Base-by-base conservation (phyloP, 2,888 invertebrate species). In the Craniophora ligustri region DNA sequence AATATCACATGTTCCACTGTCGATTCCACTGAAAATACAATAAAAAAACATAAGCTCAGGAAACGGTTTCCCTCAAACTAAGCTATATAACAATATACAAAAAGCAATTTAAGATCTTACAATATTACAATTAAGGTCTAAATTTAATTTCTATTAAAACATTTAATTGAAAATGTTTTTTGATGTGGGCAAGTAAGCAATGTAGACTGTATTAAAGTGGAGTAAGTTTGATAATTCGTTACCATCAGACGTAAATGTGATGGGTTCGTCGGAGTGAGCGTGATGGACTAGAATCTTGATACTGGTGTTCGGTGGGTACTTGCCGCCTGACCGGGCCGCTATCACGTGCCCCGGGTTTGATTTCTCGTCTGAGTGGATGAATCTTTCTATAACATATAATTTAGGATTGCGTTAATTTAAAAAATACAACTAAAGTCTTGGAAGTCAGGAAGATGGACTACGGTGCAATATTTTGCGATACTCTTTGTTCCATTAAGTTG, bases 221-320 rank as follows among this genome's bases (percentile, higher is more conserved):
- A 0, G 10, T 45, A 23, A 23, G 18, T 6, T 46, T 1, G 10
- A n/a, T 28, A 35, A 21, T 47, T 13, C 0, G 94, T 94, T 91
- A 98, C 98, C 97, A 90, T 98, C 98, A 81, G 98, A 98, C 28
- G 98, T 98, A 86, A 99, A 99, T 8, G 95, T 95, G 72, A 98
- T 95, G 5, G 98, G 97, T 85, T 94, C 94, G 53, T 94, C 88
- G 13, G 89, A 83, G 56, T 94, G 94, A 7, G 94, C 94, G 77
- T 95, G 94, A 48, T 94, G 95, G 57, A 99, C 97, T 76, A 97
- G 94, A 68, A 99, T 94, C 91, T 98, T 98, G 72, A 99, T 97
- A 85, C 98, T 98, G 41, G 98, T 97, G 67, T 96, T 95, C 15
- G 93, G 91, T 19, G 96, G 95, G 85, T 97, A 97, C 67, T 95